Percentiles rank a stretch among this genome's conserved stretches.
These are phyloP conservation scores for Phocoena phocoena DNA, from an alignment of 2,113 vertebrate genomes.

Conservation along the genomic window DNA sequence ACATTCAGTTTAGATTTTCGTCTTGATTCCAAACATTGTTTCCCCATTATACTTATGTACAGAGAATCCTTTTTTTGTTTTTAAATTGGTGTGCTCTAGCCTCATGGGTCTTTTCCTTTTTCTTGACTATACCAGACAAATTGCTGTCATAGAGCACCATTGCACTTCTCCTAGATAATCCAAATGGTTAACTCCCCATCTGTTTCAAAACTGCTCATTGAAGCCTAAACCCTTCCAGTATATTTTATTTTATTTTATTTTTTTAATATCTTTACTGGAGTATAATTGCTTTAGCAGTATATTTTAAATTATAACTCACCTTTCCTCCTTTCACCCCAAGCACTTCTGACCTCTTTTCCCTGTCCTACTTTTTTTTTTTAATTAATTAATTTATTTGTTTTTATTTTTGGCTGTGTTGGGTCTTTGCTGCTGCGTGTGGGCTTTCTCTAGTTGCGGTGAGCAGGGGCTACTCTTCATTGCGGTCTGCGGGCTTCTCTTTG, in stretches of 20 bases:
- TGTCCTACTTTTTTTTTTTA: background rate
- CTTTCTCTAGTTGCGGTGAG: too few species aligned
- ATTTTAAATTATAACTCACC: background rate
- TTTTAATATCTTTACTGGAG: too few species aligned
- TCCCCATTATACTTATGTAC: background rate
- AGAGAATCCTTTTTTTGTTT: background rate
- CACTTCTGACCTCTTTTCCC: background rate
- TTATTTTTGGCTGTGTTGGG: too few species aligned
- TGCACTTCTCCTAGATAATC: background rate
- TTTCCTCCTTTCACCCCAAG: background rate
- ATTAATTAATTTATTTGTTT: background rate
- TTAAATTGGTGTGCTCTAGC: background rate
- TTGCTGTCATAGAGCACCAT: background rate
- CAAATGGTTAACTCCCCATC: background rate
- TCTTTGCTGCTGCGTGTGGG: too few species aligned
- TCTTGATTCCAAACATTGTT: background rate
- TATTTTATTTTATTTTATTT: background rate
- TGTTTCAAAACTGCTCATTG: background rate
- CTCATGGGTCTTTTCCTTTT: background rate
- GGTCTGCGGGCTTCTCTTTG: too few species aligned
- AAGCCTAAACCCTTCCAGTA: background rate
- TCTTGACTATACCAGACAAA: background rate
- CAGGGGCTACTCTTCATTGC: too few species aligned
- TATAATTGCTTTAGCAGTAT: background rate
- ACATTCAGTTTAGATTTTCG: conserved; percentile 15